Conservation (phyloP, 2,797 vertebrate species). For the Clarias fuscus region DNA sequence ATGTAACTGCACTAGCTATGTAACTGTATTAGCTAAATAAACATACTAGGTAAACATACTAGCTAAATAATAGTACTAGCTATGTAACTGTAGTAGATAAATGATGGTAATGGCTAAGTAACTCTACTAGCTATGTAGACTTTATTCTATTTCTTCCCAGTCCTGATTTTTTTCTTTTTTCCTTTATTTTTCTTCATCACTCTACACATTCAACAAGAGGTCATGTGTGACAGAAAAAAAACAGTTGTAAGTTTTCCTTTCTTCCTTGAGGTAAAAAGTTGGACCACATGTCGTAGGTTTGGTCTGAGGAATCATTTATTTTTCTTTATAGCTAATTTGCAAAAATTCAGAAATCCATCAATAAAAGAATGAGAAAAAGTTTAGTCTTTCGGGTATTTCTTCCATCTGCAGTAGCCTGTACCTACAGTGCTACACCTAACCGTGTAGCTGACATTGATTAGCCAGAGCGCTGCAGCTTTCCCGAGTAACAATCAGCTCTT, state of each 20-base stretch:
- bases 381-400: neutral
- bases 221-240: neutral
- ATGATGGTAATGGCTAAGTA: too few species aligned
- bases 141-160: neutral
- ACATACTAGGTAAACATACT: too few species aligned
- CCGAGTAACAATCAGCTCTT: neutral
- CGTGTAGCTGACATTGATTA: neutral
- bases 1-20: too few species aligned
- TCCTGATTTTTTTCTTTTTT: neutral
- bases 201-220: neutral
- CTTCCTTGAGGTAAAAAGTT: neutral
- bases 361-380: neutral
- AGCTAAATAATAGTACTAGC: too few species aligned
- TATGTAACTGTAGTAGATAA: too few species aligned
- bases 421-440: neutral
- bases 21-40: too few species aligned
- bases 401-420: neutral
- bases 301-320: neutral
- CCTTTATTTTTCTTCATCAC: neutral
- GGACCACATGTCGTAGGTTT: neutral
- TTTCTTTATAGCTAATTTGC: neutral
- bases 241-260: neutral
- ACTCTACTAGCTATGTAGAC: neutral
- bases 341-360: neutral
- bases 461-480: neutral